phyloP scores from a whole-genome alignment of 2,888 invertebrate species.

The Dorcus parallelipipedus region DNA sequence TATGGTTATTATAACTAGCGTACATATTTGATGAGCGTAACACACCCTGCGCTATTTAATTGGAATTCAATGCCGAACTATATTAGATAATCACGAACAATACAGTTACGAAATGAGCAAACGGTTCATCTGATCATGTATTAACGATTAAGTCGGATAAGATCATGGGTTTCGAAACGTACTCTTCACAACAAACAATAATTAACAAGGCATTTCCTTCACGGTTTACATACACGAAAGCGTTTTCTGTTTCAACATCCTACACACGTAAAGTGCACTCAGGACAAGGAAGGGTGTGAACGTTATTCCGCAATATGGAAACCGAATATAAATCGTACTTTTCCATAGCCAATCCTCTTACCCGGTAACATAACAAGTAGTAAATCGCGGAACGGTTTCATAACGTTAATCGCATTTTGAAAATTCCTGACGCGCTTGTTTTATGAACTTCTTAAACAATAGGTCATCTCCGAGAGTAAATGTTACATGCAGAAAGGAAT shows the following conservation, averaged over 20 bases:
- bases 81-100: constrained; percentile 22
- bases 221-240: constrained; percentile 3
- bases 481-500: constrained; percentile 2
- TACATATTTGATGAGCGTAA: not conserved
- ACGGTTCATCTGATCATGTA: constrained; percentile 21
- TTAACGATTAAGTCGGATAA: constrained; percentile 13
- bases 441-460: constrained; percentile 3
- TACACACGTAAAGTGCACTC: constrained; percentile 20
- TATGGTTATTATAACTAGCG: too few species aligned
- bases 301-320: constrained; percentile 22
- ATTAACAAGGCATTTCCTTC: not conserved
- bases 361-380: constrained; percentile 8
- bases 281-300: constrained; percentile 23
- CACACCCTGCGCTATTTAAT: constrained; percentile 14
- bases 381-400: constrained; percentile 10
- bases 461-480: constrained; percentile 1
- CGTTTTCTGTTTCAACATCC: constrained; percentile 18
- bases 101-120: constrained; percentile 21
- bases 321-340: constrained; percentile 24
- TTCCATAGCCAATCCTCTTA: constrained; percentile 4
- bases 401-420: constrained; percentile 13
- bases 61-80: constrained; percentile 15
- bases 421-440: constrained; percentile 3
- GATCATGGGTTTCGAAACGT: constrained; percentile 14
- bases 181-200: not conserved